Base-by-base conservation (phyloP, 2,797 vertebrate genomes). In the Echeneis naucrates region DNA sequence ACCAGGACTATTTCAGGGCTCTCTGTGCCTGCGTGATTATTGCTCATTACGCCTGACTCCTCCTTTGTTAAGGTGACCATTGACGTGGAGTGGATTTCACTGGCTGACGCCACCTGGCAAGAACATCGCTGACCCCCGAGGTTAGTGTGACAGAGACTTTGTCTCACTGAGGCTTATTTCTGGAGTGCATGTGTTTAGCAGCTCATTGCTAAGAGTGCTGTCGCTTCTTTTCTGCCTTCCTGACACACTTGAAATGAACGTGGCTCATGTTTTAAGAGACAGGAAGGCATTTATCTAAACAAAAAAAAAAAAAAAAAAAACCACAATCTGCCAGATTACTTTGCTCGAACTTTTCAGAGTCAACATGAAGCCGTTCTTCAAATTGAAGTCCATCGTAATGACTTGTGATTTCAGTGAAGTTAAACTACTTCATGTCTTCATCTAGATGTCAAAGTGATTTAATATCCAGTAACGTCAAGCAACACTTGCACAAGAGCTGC, bases 141-240 rank as follows among this genome's bases (percentile, higher is more conserved):
- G 79, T 88, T 66, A 81, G 72, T 84, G 82, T 84, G 74, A 77
- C 83, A 77, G 1, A 71, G 35, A 58, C 23, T 75, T 56, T 38
- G 37, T 72, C 26, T 67, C 63, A 45, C 48, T 12, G 50, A 1
- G 35, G 59, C 26, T 83, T 82, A 82, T 81, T 83, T 81, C 30
- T 65, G 69, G 70, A 65, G 53, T 19, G 40, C 10, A 6, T 66
- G 33, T 27, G 32, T 65, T 78, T 59, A 71, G 60, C 63, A n/a
- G 44, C 40, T 73, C 58, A 64, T 17, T 57, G 50, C 42, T 53
- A 45, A 65, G 42, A 60, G 32, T 0, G 40, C 30, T 44, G 19
- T 50, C 23, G n/a, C 9, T 23, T 48, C 32, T 44, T 44, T 30
- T 66, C n/a, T 37, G 19, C 27, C 11, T 38, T 1, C 0, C 45